Percentiles rank a stretch among this genome's conserved stretches.
Conservation (phyloP, 1,140 invertebrate genomes). For the Leptonema lineaticorne region DNA sequence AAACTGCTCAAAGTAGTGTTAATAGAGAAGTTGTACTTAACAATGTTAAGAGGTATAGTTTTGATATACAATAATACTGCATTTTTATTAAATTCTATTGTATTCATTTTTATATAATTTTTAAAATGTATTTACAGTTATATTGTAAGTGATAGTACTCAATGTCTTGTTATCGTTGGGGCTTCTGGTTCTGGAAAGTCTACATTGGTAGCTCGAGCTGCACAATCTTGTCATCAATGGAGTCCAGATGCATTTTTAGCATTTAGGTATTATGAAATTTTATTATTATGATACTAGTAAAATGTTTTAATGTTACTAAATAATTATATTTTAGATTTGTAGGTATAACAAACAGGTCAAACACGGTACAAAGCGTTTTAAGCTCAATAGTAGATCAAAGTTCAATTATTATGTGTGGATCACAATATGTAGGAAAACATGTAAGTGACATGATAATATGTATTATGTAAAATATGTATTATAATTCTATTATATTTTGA, state of each 20-base stretch:
- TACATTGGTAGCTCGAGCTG: conserved; percentile 70
- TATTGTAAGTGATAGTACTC: conserved; percentile 60
- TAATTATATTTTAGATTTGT: conserved; percentile 56
- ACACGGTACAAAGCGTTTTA: conserved; percentile 65
- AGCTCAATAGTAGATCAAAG: conserved; percentile 69
- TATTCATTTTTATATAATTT: not conserved
- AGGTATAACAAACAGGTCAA: conserved; percentile 67
- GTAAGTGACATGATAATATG: conserved; percentile 51
- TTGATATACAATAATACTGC: no score
- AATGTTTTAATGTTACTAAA: not conserved
- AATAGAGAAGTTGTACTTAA: conserved; percentile 63
- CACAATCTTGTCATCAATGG: conserved; percentile 66
- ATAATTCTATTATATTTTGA: not conserved
- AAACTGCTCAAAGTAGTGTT: conserved; percentile 63
- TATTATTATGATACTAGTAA: not conserved
- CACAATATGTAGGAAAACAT: conserved; percentile 60
- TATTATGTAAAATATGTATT: not conserved
- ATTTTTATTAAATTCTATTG: no score
- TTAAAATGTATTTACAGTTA: conserved; percentile 56
- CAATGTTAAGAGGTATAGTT: conserved; percentile 67
- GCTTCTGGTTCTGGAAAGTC: conserved; percentile 79
- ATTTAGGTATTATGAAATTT: conserved; percentile 42
- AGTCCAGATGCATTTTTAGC: conserved; percentile 63
- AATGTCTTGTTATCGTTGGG: conserved; percentile 74
- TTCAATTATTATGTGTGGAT: conserved; percentile 61